A percentile compares a stretch with the other conserved stretches of the same genome.
Conservation (phyloP, 2,888 invertebrate species). For the Phoronis australis region DNA sequence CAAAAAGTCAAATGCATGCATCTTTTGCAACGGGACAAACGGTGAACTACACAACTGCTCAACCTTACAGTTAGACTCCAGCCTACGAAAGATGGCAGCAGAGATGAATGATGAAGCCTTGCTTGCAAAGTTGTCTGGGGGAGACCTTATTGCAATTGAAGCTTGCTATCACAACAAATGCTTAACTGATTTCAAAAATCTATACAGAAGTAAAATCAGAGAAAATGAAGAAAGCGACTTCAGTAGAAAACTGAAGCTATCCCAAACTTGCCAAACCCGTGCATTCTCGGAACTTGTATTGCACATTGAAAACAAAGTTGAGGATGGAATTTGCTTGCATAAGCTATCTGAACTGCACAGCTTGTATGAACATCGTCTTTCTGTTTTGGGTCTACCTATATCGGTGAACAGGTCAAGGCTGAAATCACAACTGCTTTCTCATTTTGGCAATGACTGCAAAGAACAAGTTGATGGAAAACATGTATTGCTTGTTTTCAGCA, state of each 20-base stretch:
- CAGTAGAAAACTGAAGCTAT: background rate
- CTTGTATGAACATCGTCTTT: constrained; percentile 5
- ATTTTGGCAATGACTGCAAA: constrained; percentile 1
- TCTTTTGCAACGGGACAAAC: constrained; percentile 1
- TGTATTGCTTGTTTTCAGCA: constrained; percentile 7
- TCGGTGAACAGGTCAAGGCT: constrained; percentile 2
- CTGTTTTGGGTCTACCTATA: background rate
- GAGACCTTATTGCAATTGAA: constrained; percentile 2
- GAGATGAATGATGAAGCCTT: background rate
- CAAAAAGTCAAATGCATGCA: too few relatives aligned
- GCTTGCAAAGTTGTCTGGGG: background rate
- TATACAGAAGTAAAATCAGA: background rate
- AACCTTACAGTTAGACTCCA: background rate
- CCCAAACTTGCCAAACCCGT: background rate
- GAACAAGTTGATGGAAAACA: constrained; percentile 5
- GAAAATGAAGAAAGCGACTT: background rate
- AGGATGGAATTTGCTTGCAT: constrained; percentile 2
- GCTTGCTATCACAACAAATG: background rate
- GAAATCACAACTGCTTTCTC: constrained; percentile 1
- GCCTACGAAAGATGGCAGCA: background rate
- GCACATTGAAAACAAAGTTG: constrained; percentile 3
- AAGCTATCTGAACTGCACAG: constrained; percentile 4
- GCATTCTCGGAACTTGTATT: background rate
- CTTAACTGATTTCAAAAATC: background rate
- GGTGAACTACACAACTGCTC: background rate